Evolutionary conservation across 2,888 invertebrate genomes (phyloP).

Genomic region (Boloria euphrosyne): DNA sequence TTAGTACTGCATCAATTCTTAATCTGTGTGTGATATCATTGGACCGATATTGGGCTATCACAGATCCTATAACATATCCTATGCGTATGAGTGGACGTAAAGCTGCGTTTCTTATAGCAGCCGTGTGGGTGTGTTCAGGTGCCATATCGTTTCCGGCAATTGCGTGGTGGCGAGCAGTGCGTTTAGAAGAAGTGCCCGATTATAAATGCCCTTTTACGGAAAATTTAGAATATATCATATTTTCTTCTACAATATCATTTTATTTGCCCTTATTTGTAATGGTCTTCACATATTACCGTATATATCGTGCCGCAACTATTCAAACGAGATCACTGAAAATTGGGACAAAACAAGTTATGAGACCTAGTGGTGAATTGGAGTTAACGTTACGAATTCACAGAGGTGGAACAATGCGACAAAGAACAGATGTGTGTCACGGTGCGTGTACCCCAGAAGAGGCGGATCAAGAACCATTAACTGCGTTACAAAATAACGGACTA

Average conservation of each 20-base stretch:
- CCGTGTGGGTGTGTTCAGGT: conserved; percentile 98
- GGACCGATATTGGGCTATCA: conserved; percentile 99
- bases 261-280: conserved; percentile 98
- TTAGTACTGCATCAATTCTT: conserved; percentile 98
- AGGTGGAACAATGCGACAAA: conserved; percentile 89
- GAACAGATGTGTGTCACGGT: conserved; percentile 77
- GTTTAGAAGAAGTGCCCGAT: conserved; percentile 89
- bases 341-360: conserved; percentile 94
- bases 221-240: conserved; percentile 96
- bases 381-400: conserved; percentile 96
- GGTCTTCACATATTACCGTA: conserved; percentile 98
- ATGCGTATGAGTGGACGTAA: conserved; percentile 95
- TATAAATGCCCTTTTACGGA: conserved; percentile 98
- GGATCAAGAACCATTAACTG: conserved; percentile 87
- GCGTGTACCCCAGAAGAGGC: conserved; percentile 87
- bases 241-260: conserved; percentile 98
- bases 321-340: conserved; percentile 95
- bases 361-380: conserved; percentile 92
- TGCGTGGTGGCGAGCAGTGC: conserved; percentile 95
- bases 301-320: conserved; percentile 95
- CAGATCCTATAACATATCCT: conserved; percentile 98
- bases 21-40: conserved; percentile 98
- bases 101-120: conserved; percentile 93
- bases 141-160: conserved; percentile 99
- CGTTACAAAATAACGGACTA: conserved; percentile 89